Evolutionary conservation across 2,113 vertebrate species (phyloP).

Genomic region (Sclerurus mexicanus): DNA sequence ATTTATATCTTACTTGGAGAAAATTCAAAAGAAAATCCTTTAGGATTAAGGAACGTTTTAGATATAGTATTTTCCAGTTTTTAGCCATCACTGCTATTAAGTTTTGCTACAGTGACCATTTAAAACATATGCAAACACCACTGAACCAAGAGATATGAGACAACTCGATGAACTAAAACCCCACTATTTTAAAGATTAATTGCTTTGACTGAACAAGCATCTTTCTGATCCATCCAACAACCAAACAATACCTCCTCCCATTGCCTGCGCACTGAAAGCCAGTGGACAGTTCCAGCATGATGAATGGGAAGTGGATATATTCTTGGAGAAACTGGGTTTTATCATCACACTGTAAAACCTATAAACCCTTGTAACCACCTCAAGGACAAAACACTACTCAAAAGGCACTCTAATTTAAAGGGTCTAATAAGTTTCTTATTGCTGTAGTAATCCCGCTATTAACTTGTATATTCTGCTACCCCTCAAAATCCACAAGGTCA

Average conservation of each 20-base stretch:
- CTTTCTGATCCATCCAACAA: not conserved
- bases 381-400: not conserved
- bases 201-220: not conserved
- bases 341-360: not conserved
- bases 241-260: not conserved
- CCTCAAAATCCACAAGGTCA: not conserved
- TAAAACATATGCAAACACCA: not conserved
- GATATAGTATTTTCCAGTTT: not conserved
- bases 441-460: not conserved
- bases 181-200: not conserved
- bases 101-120: not conserved
- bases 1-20: not conserved
- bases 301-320: not conserved
- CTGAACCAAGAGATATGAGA: not conserved
- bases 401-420: not conserved
- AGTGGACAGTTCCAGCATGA: not conserved
- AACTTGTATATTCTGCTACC: not conserved
- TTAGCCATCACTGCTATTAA: not conserved
- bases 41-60: not conserved
- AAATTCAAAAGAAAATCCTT: not conserved
- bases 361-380: not conserved
- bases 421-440: not conserved
- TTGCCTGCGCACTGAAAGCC: rapidly evolving
- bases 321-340: not conserved
- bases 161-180: not conserved